Evolutionary conservation across 2,888 invertebrate genomes (phyloP), one percentile per base, ranked within the genome.

Genomic region (Escarpia spicata): DNA sequence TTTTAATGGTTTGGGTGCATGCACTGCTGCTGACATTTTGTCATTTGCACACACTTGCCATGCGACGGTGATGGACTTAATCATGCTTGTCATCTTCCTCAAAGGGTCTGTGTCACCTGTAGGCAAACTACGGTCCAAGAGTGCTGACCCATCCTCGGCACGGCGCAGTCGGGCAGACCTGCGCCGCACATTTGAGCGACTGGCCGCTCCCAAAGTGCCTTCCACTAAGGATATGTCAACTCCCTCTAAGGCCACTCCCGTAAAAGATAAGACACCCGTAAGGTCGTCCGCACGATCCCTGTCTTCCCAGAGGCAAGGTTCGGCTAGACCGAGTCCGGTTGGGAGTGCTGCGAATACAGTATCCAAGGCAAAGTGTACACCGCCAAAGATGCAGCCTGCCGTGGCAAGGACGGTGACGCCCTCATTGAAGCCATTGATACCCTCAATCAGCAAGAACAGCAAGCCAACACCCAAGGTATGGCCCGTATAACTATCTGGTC

Each of bases 141-240:
- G 93, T 43, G 93, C 92, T 3, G 93, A 93, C 75, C 52, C 58
- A 37, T 89, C 92, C 75, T n/a, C 75, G 43, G 75, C 75, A 26
- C 93, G 93, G n/a, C 75, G 92, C 37, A 92, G 93, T 90, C 93
- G 92, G 6, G 92, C 92, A 10, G 93, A 93, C 60, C 60, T 93
- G 43, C 92, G 92, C 60, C 60, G 90, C n/a, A 92, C 92, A 31
- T 90, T 92, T 44, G 92, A 93, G 58, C 43, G 93, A 10, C 92
- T 93, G 58, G 31, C 91, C 58, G 90, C 92, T 10, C 93, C 93
- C n/a, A 75, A 75, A 75, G 2, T 75, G 75, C 75, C 75, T 6
- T 19, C 75, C 6, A 3, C 75, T 4, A 75, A 75, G 75, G 75
- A 75, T 26, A 8, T 26, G 75, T 75, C 75, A 26, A 26, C 26